A percentile compares a stretch with the other conserved stretches of the same genome.
Conservation (phyloP, 2,888 invertebrate species). For the Micropterix aruncella region DNA sequence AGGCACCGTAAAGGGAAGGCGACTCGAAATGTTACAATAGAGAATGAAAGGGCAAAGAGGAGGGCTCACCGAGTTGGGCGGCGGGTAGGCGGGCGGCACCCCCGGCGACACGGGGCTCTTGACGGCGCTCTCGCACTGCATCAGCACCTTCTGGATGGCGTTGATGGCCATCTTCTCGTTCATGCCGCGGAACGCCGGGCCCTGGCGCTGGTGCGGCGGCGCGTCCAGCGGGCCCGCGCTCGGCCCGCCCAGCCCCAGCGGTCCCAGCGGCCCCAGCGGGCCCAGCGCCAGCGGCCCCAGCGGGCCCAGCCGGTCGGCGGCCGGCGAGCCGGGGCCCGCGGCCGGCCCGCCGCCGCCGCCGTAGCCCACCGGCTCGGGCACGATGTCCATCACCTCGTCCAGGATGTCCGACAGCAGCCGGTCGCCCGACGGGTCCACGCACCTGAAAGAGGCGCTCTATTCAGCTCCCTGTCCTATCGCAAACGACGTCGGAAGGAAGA, state of each 20-base stretch:
- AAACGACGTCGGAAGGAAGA: too few relatives aligned
- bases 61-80: slow-evolving; percentile 37
- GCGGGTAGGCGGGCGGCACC: slow-evolving; percentile 47
- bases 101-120: slow-evolving; percentile 44
- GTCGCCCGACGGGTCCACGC: slow-evolving; percentile 26
- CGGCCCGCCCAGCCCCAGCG: slow-evolving; percentile 9
- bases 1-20: too few relatives aligned
- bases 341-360: slow-evolving; percentile 5
- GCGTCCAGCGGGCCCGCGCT: not conserved
- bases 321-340: slow-evolving; percentile 13
- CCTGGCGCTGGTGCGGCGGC: slow-evolving; percentile 8
- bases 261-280: slow-evolving; percentile 11
- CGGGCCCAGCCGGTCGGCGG: slow-evolving; percentile 12
- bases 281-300: not conserved
- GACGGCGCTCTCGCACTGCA: slow-evolving; percentile 65
- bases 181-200: slow-evolving; percentile 28
- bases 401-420: slow-evolving; percentile 68
- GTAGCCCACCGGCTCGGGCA: slow-evolving; percentile 38
- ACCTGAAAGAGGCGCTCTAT: not conserved
- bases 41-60: too few relatives aligned
- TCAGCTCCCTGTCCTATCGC: too few relatives aligned
- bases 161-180: slow-evolving; percentile 73
- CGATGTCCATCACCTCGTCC: slow-evolving; percentile 73
- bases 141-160: slow-evolving; percentile 80
- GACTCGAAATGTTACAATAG: too few relatives aligned